Evolutionary conservation across 1,140 invertebrate genomes (phyloP).

Genomic region (Eciton burchellii): DNA sequence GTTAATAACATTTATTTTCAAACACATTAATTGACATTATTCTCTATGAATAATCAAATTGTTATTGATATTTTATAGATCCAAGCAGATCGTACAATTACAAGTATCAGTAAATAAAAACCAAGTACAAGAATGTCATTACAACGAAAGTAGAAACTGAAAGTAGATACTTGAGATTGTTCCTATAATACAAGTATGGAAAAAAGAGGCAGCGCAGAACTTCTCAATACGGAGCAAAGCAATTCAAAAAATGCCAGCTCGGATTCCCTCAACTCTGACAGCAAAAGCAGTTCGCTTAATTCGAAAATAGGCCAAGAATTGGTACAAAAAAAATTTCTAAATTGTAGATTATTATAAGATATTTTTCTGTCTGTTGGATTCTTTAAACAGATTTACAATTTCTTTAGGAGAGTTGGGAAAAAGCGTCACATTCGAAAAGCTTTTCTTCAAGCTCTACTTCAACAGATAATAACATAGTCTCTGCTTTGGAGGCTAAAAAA

Average conservation of each 20-base stretch:
- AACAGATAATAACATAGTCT: conserved; percentile 87
- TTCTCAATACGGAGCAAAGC: conserved; percentile 85
- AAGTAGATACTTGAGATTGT: neutral
- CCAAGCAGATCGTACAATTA: neutral
- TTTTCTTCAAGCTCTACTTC: conserved; percentile 88
- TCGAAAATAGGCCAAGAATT: conserved; percentile 92
- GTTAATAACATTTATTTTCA: neutral
- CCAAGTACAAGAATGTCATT: conserved; percentile 26
- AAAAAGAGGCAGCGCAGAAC: conserved; percentile 85
- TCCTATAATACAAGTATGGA: conserved; percentile 81
- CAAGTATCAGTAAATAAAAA: neutral
- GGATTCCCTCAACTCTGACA: conserved; percentile 92
- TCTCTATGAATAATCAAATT: neutral
- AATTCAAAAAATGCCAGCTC: conserved; percentile 90
- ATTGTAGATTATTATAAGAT: conserved; percentile 73
- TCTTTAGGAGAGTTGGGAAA: conserved; percentile 85
- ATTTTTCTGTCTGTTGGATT: conserved; percentile 51
- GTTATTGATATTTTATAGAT: conserved; percentile 29
- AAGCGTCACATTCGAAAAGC: conserved; percentile 87
- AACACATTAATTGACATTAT: neutral
- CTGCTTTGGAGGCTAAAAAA: conserved; percentile 85
- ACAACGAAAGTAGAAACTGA: conserved; percentile 25
- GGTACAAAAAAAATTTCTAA: conserved; percentile 84
- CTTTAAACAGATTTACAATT: conserved; percentile 49
- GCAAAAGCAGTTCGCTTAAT: conserved; percentile 93